Percentiles rank a stretch among this genome's conserved stretches.
phyloP scores from a whole-genome alignment of 2,113 vertebrate species.

The Ctenomys sociabilis region DNA sequence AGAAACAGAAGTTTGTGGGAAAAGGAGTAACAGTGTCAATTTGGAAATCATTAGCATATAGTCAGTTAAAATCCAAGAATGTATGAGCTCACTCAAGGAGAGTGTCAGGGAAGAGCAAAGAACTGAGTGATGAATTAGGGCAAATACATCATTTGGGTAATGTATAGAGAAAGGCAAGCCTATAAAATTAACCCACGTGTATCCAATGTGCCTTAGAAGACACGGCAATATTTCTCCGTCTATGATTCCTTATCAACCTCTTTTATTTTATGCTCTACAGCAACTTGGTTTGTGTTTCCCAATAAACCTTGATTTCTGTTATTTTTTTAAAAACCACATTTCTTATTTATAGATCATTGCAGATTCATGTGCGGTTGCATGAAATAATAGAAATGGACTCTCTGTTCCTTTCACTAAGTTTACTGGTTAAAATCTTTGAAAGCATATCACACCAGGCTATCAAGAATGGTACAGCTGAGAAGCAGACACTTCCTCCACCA shows the following conservation, averaged over 20 bases:
- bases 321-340: neutral
- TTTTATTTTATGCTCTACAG: neutral
- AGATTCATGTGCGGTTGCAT: neutral
- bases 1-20: neutral
- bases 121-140: neutral
- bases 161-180: neutral
- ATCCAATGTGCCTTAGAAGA: neutral
- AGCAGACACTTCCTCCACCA: neutral
- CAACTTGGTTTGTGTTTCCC: neutral
- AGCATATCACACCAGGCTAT: neutral
- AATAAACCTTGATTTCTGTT: neutral
- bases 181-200: neutral
- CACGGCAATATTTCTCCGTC: neutral
- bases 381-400: neutral
- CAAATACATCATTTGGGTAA: neutral
- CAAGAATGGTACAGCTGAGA: neutral
- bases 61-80: neutral
- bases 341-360: neutral
- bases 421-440: neutral
- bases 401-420: neutral
- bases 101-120: neutral
- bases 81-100: neutral
- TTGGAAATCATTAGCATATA: constrained; percentile 23
- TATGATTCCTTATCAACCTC: neutral
- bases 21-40: neutral